A percentile compares a stretch with the other conserved stretches of the same genome.
These are phyloP conservation scores for Spialia ferax DNA, from an alignment of 2,888 invertebrate species.

Conservation along the genomic window DNA sequence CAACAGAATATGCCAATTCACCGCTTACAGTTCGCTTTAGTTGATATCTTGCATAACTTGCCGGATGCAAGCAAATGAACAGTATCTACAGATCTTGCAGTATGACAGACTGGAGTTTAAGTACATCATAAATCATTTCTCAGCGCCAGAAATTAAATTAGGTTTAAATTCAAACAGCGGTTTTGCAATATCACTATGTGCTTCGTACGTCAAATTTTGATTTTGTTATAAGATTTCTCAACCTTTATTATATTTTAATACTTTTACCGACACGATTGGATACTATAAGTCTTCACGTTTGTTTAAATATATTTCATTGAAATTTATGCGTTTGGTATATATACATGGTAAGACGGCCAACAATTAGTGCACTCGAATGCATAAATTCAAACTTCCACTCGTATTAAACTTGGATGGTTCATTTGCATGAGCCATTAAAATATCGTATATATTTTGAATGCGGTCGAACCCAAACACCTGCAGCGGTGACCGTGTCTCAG, in stretches of 20 bases:
- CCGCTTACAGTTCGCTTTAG: conserved; percentile 33
- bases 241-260: background rate
- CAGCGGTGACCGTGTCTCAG: conserved; percentile 42
- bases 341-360: background rate
- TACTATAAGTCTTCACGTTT: background rate
- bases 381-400: conserved; percentile 23
- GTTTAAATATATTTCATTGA: background rate
- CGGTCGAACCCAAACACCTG: conserved; percentile 30
- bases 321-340: background rate
- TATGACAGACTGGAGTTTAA: conserved; percentile 40
- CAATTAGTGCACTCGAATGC: conserved; percentile 7
- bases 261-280: background rate
- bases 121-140: conserved; percentile 39
- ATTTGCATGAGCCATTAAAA: conserved; percentile 51
- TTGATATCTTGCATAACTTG: conserved; percentile 39
- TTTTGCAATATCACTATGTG: conserved; percentile 27
- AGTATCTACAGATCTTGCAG: conserved; percentile 39
- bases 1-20: conserved; percentile 40
- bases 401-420: conserved; percentile 43
- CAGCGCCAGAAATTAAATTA: conserved; percentile 38
- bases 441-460: conserved; percentile 26
- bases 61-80: conserved; percentile 40
- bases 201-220: conserved; percentile 9
- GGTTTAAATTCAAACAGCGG: conserved; percentile 37
- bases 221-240: conserved; percentile 3